Percentiles rank a stretch among this genome's conserved stretches.
Evolutionary conservation across 2,113 vertebrate species (phyloP).

Genomic region (Callipepla californica): DNA sequence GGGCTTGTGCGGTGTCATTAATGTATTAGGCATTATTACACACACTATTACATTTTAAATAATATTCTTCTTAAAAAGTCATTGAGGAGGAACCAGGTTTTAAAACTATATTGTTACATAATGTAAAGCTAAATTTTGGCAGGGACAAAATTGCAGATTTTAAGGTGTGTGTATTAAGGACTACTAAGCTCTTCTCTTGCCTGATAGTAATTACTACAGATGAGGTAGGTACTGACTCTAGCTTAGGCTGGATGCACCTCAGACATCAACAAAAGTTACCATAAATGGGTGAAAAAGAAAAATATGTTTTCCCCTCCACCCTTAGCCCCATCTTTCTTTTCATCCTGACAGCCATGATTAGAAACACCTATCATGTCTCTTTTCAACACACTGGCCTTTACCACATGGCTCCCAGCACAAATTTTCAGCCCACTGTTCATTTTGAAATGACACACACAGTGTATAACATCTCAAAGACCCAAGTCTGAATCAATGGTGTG

Average conservation of each 20-base stretch:
- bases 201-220: not conserved
- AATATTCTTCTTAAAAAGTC: not conserved
- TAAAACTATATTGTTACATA: not conserved
- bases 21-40: not conserved
- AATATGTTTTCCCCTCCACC: not conserved
- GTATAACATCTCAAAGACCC: not conserved
- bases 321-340: not conserved
- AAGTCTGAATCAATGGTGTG: not conserved
- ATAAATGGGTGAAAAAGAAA: not conserved
- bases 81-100: not conserved
- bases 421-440: not conserved
- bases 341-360: not conserved
- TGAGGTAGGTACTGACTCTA: not conserved
- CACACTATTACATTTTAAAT: not conserved
- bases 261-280: not conserved
- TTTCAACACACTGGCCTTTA: not conserved
- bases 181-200: not conserved
- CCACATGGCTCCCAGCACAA: not conserved
- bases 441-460: not conserved
- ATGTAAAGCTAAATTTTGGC: not conserved
- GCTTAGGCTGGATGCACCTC: not conserved
- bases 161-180: not conserved
- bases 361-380: not conserved
- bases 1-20: not conserved
- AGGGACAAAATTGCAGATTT: not conserved